Conservation (phyloP, 2,888 invertebrate genomes). For the Ecdyonurus torrentis region DNA sequence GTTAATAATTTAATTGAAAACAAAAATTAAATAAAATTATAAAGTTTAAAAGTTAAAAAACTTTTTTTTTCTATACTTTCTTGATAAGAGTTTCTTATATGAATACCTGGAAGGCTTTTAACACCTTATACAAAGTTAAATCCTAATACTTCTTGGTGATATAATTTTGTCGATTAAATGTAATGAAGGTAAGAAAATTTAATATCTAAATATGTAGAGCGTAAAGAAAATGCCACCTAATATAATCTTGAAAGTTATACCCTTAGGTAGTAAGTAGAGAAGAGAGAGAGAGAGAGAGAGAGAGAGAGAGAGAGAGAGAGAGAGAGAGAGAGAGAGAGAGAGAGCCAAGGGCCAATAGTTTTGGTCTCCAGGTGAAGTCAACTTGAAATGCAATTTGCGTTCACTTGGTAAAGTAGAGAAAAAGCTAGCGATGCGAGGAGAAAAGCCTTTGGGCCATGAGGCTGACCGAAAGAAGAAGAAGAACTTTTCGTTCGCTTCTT, state of each 20-base stretch:
- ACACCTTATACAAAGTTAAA: not conserved
- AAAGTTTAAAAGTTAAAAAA: too few species aligned
- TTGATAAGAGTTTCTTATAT: too few species aligned
- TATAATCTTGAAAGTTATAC: not conserved
- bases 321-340: not conserved
- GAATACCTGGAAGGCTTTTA: not conserved
- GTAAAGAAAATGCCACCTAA: not conserved
- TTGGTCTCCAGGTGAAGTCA: not conserved
- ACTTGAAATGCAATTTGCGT: constrained; percentile 3
- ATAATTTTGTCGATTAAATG: not conserved
- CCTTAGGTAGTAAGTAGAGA: not conserved
- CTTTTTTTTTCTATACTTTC: too few species aligned
- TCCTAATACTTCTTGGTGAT: too few species aligned
- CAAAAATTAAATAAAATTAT: too few species aligned
- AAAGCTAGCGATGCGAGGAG: not conserved
- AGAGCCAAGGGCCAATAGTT: not conserved
- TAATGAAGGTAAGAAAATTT: not conserved
- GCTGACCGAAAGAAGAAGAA: constrained; percentile 1
- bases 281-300: not conserved
- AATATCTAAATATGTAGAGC: not conserved
- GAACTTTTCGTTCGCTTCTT: too few species aligned
- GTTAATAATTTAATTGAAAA: too few species aligned
- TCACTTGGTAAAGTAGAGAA: not conserved
- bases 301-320: not conserved
- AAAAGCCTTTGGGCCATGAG: not conserved